Conservation (phyloP, 2,113 vertebrate species). For the Trachemys scripta region DNA sequence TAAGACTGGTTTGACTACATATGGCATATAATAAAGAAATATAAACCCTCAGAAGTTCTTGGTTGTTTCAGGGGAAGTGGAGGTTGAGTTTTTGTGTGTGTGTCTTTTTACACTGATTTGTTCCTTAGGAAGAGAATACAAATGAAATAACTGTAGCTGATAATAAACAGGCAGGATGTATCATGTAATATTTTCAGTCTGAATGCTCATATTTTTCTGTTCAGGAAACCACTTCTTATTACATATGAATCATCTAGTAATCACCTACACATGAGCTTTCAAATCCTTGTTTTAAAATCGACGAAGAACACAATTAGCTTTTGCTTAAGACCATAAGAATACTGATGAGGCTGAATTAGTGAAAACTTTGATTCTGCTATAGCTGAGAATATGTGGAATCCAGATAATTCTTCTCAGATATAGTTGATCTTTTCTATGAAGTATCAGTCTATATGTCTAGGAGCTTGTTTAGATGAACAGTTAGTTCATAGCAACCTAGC, state of each 20-base stretch:
- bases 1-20: background rate
- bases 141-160: background rate
- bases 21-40: background rate
- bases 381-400: background rate
- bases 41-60: background rate
- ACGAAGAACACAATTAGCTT: background rate
- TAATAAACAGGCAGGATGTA: background rate
- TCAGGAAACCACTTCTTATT: background rate
- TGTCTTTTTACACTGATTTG: background rate
- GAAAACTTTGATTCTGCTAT: background rate
- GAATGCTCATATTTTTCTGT: background rate
- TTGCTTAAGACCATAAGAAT: background rate
- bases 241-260: background rate
- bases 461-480: background rate
- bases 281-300: background rate
- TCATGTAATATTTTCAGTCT: background rate
- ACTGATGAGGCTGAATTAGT: background rate
- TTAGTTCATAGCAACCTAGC: background rate
- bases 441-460: background rate
- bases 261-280: background rate
- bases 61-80: background rate
- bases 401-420: background rate
- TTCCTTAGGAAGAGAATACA: background rate
- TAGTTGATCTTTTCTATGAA: background rate
- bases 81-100: background rate